Conservation (phyloP, 2,888 invertebrate species). For the Hylaea fasciaria region DNA sequence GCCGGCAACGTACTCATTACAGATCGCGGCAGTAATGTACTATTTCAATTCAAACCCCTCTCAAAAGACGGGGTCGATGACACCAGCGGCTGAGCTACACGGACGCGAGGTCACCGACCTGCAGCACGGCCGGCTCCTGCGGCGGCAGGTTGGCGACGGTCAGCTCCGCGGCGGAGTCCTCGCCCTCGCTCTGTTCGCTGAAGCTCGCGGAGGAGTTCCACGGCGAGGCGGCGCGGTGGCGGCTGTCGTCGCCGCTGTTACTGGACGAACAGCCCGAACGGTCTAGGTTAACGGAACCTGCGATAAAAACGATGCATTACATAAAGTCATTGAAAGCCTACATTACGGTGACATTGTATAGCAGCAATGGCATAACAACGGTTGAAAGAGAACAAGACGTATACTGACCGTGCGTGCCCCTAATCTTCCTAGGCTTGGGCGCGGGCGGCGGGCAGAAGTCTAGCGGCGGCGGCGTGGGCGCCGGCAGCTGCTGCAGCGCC, state of each 20-base stretch:
- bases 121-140: constrained; percentile 64
- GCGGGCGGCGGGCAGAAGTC: constrained; percentile 71
- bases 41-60: too few relatives aligned
- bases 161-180: constrained; percentile 67
- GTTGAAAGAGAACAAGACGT: too few relatives aligned
- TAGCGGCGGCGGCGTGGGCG: constrained; percentile 68
- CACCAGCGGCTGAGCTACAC: too few relatives aligned
- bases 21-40: too few relatives aligned
- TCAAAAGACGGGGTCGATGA: too few relatives aligned
- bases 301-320: background rate
- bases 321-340: too few relatives aligned
- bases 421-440: constrained; percentile 71
- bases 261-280: constrained; percentile 76
- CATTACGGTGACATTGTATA: too few relatives aligned
- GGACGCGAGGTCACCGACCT: constrained; percentile 51
- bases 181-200: constrained; percentile 76
- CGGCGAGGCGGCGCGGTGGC: constrained; percentile 70
- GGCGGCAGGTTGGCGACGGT: constrained; percentile 77
- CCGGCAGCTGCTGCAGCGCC: constrained; percentile 72
- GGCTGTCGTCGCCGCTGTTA: constrained; percentile 72
- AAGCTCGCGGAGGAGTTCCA: constrained; percentile 78
- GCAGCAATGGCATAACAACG: too few relatives aligned
- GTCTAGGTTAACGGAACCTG: constrained; percentile 71
- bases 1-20: too few relatives aligned
- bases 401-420: constrained; percentile 75